Evolutionary conservation across 2,888 invertebrate species (phyloP), one percentile per base, ranked within the genome.

Genomic region (Prenolepis imparis): DNA sequence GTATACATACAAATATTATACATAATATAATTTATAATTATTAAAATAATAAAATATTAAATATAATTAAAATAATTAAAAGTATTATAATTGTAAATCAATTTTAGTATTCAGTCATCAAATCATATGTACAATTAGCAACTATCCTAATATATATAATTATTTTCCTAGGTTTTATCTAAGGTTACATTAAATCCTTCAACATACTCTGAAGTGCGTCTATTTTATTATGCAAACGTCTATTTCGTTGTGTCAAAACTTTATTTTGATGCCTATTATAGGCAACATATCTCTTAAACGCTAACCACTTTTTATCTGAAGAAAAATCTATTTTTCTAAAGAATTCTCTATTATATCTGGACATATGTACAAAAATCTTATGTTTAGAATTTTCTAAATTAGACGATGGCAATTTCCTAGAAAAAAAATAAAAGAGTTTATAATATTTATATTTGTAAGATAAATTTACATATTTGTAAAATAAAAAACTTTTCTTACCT

Each of bases 171-270:
- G 44, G 18, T 48, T 48, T n/a, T 6, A n/a, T 39, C n/a, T 52
- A 48, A 48, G 15, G 1, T 44, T 48, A 48, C 18, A 48, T n/a
- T 52, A 68, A 48, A 28, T 68, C 68, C n/a, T 68, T 28, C 32
- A 68, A 28, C 48, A 68, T 48, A 48, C 48, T 48, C n/a, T 68
- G 68, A 48, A 68, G n/a, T 48, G 32, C 3, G 3, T n/a, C 12
- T n/a, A 68, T 48, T n/a, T 48, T 68, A 3, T 68, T 68, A n/a
- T 68, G 48, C 48, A 68, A 68, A 32, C 48, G 12, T 32, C 48
- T 68, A 8, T 68, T 70, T 21, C 8, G 36, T 70, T 21, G 70
- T 36, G 2, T n/a, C 9, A 55, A 24, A 15, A 36, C 3, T 36
- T 32, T 70, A 36, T 36, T 55, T 55, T 9, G n/a, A 21, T 12